Percentiles rank a stretch among this genome's conserved stretches.
phyloP scores from a whole-genome alignment of 2,888 invertebrate genomes.

The Nipponacmea schrenckii region DNA sequence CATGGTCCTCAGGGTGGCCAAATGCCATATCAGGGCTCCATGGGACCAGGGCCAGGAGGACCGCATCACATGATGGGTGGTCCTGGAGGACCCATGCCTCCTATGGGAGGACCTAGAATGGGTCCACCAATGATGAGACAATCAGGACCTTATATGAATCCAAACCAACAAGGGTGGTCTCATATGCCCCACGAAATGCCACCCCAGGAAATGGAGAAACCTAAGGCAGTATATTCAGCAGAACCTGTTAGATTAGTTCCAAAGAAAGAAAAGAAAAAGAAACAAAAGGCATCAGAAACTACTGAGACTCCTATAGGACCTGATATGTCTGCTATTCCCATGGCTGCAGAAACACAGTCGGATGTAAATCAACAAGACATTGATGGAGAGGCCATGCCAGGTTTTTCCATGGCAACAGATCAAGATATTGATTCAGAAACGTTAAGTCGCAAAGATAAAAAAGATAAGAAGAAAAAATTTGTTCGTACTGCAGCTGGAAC shows the following conservation, averaged over 20 bases:
- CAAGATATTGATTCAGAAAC: constrained; percentile 26
- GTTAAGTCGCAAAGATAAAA: constrained; percentile 68
- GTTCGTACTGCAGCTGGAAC: constrained; percentile 92
- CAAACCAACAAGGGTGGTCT: constrained; percentile 23
- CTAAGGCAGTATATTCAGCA: constrained; percentile 61
- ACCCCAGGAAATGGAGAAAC: constrained; percentile 40
- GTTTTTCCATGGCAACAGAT: constrained; percentile 7
- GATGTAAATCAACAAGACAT: constrained; percentile 18
- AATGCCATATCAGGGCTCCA: constrained; percentile 28
- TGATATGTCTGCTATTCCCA: constrained; percentile 21
- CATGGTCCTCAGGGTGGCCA: constrained; percentile 34
- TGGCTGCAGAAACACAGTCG: constrained; percentile 27
- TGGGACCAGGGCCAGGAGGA: constrained; percentile 21
- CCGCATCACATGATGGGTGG: constrained; percentile 25
- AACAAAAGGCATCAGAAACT: constrained; percentile 27
- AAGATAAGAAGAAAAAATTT: constrained; percentile 78
- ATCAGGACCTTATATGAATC: constrained; percentile 17
- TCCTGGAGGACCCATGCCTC: background rate
- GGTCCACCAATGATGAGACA: constrained; percentile 19
- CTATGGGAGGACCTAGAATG: constrained; percentile 15
- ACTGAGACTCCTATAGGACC: constrained; percentile 11
- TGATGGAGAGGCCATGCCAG: constrained; percentile 11
- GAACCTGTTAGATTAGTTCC: constrained; percentile 54
- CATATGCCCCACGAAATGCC: constrained; percentile 26
- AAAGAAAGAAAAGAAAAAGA: constrained; percentile 42